A percentile compares a stretch with the other conserved stretches of the same genome.
phyloP scores from a whole-genome alignment of 2,888 invertebrate species.

The Caprella mutica region DNA sequence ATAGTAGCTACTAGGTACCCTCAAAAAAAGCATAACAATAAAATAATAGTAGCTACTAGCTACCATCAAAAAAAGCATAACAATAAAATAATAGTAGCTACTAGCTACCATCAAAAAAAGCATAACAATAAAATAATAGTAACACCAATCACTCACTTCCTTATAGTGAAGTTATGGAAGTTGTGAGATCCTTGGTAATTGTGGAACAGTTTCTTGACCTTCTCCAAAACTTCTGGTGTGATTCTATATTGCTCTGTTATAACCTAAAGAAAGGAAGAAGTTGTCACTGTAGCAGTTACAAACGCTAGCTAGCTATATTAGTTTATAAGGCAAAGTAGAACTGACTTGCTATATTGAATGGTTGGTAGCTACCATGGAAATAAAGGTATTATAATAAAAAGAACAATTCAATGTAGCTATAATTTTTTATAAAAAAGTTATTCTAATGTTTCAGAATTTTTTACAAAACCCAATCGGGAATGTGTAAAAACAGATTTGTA shows the following conservation, averaged over 20 bases:
- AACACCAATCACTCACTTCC: constrained; percentile 53
- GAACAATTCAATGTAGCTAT: too few relatives aligned
- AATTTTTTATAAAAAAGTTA: too few relatives aligned
- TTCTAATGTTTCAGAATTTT: too few relatives aligned
- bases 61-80: background rate
- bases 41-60: background rate
- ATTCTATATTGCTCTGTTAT: constrained; percentile 43
- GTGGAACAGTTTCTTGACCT: constrained; percentile 57
- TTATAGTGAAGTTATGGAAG: constrained; percentile 94
- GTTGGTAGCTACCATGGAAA: too few relatives aligned
- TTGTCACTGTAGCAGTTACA: too few relatives aligned
- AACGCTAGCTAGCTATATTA: too few relatives aligned
- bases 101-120: background rate
- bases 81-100: background rate
- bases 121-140: background rate
- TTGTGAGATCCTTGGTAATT: constrained; percentile 65
- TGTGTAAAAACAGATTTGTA: background rate
- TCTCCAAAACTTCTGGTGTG: constrained; percentile 50
- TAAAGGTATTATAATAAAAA: too few relatives aligned
- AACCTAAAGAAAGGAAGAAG: too few relatives aligned
- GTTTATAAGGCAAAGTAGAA: too few relatives aligned
- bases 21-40: background rate
- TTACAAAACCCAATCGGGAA: background rate
- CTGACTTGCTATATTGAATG: too few relatives aligned
- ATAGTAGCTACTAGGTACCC: background rate